These are phyloP conservation scores for Epiblema foenella DNA, from an alignment of 2,888 invertebrate genomes.

Conservation along the genomic window DNA sequence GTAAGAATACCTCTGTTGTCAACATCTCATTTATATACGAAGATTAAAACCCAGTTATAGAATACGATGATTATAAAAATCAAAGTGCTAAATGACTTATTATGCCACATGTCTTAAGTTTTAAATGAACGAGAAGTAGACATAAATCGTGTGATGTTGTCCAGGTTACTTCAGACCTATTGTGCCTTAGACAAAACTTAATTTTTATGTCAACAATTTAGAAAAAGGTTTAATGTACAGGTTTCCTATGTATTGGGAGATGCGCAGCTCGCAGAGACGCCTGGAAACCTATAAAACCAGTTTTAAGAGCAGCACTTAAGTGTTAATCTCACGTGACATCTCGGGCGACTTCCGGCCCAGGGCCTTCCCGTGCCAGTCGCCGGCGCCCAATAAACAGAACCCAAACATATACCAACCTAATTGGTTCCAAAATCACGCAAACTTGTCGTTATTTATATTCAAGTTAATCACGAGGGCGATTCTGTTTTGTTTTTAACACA, in stretches of 20 bases:
- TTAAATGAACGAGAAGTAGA: not conserved
- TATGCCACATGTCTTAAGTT: not conserved
- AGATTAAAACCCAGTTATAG: not conserved
- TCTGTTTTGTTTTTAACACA: conserved; percentile 38
- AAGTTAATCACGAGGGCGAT: conserved; percentile 15
- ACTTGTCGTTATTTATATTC: conserved; percentile 35
- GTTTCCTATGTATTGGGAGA: not conserved
- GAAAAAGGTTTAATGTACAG: not conserved
- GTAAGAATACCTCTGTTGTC: too few species aligned
- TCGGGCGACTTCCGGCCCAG: conserved; percentile 26
- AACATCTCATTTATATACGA: too few species aligned
- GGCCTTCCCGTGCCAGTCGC: conserved; percentile 36
- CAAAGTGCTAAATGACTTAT: not conserved
- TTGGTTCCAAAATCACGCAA: conserved; percentile 46
- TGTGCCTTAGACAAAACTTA: not conserved
- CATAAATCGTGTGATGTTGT: not conserved
- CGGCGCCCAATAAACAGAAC: conserved; percentile 11
- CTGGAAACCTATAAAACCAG: conserved; percentile 48
- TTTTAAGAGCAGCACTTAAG: conserved; percentile 32
- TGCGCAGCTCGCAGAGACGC: not conserved
- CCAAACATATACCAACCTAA: conserved; percentile 44
- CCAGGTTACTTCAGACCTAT: not conserved
- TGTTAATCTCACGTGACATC: conserved; percentile 45
- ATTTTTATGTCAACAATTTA: not conserved
- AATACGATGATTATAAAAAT: not conserved